Evolutionary conservation across 2,797 vertebrate species (phyloP).

Genomic region (Megaceryle alcyon): DNA sequence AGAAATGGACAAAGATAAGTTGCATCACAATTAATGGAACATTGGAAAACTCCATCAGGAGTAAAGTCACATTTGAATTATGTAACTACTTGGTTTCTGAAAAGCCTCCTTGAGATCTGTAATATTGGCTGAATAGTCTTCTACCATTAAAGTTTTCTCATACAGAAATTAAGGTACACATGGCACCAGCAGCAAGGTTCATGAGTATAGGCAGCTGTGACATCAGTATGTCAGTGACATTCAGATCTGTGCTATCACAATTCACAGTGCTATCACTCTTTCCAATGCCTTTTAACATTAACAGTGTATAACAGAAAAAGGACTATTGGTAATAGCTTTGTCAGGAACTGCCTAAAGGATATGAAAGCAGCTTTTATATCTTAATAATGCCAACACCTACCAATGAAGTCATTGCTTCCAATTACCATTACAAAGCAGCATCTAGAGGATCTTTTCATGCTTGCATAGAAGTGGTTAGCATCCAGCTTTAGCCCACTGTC

Average conservation of each 20-base stretch:
- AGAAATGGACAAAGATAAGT: not conserved
- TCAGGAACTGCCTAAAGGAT: not conserved
- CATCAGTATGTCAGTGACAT: not conserved
- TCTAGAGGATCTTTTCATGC: not conserved
- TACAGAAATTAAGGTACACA: not conserved
- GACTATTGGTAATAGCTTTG: not conserved
- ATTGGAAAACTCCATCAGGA: not conserved
- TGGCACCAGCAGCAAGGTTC: not conserved
- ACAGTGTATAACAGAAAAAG: not conserved
- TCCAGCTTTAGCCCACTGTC: not conserved
- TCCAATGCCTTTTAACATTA: not conserved
- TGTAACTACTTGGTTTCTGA: not conserved
- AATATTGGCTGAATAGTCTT: not conserved
- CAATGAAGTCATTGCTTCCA: not conserved
- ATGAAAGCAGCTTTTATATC: not conserved
- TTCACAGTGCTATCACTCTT: not conserved
- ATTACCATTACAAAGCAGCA: not conserved
- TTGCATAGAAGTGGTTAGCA: not conserved
- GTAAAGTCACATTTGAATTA: not conserved
- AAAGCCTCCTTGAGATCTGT: rapidly evolving
- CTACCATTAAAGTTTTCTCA: not conserved
- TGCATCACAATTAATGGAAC: not conserved
- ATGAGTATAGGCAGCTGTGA: not conserved
- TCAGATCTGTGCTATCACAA: not conserved
- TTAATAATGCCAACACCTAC: not conserved